Conservation (phyloP, 2,113 vertebrate species). For the Oryzias curvinotus region DNA sequence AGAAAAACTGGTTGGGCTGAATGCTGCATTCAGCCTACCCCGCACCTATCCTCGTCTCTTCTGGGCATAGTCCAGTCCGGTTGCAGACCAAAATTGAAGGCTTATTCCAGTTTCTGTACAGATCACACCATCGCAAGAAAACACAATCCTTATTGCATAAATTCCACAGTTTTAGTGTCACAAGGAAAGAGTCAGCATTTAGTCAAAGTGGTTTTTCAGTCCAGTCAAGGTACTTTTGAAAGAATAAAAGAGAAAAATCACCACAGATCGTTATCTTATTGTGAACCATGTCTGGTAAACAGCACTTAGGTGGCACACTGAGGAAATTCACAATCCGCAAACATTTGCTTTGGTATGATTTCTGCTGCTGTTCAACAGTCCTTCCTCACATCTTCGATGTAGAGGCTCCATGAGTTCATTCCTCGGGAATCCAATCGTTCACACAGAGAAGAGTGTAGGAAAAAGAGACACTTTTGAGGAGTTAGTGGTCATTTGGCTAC, state of each 20-base stretch:
- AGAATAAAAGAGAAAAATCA: conserved; percentile 40
- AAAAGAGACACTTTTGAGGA: neutral
- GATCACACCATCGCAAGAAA: conserved; percentile 15
- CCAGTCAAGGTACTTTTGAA: conserved; percentile 41
- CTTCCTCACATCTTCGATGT: conserved; percentile 40
- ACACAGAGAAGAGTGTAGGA: conserved; percentile 6
- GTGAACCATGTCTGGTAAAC: conserved; percentile 45
- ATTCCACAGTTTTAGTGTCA: conserved; percentile 40
- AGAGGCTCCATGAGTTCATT: conserved; percentile 54
- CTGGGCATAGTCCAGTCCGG: conserved; percentile 1
- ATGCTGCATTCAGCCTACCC: conserved; percentile 25
- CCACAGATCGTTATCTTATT: conserved; percentile 37
- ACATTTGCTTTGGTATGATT: conserved; percentile 59
- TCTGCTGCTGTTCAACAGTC: conserved; percentile 11
- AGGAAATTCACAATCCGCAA: conserved; percentile 27
- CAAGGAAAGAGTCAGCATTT: conserved; percentile 1
- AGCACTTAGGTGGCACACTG: conserved; percentile 42
- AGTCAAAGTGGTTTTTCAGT: conserved; percentile 53
- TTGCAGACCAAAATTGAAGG: conserved; percentile 12
- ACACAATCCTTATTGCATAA: conserved; percentile 13
- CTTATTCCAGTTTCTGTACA: conserved; percentile 16
- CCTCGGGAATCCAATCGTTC: conserved; percentile 39
- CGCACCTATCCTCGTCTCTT: neutral
- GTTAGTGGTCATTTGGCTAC: neutral
- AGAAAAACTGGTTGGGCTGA: conserved; percentile 30